Percentiles rank a stretch among this genome's conserved stretches.
Conservation (phyloP, 2,113 vertebrate genomes). For the Onychostoma macrolepis region DNA sequence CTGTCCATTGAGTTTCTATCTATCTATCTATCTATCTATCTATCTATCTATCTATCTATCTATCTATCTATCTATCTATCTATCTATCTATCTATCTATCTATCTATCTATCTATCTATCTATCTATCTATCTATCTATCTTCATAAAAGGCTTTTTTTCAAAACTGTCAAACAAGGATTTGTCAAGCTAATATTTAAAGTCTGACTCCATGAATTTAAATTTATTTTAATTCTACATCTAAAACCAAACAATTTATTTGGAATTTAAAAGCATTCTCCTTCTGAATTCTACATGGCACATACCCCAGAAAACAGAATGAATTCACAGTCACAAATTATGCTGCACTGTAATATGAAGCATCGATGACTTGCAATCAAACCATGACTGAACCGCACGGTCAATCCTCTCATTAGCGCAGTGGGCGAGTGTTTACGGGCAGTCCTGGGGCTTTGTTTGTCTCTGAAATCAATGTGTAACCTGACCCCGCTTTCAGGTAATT, state of each 20-base stretch:
- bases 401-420: conserved; percentile 15
- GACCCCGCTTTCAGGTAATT: conserved; percentile 53
- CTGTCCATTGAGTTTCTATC: too few species aligned
- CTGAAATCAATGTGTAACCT: conserved; percentile 51
- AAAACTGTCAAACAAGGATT: background rate
- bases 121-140: too few species aligned
- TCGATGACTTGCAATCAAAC: background rate
- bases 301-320: background rate
- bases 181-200: background rate
- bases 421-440: conserved; percentile 50
- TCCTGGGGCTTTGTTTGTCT: conserved; percentile 38
- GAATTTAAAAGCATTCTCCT: background rate
- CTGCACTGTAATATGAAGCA: conserved; percentile 3
- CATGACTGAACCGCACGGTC: background rate
- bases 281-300: background rate
- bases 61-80: background rate
- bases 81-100: background rate
- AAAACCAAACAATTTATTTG: background rate
- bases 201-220: background rate
- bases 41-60: background rate
- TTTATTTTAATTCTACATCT: background rate
- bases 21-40: conserved; percentile 48
- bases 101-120: conserved; percentile 28
- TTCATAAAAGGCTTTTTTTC: background rate
- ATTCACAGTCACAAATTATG: background rate